These are phyloP conservation scores for Micrasema minimum DNA, from an alignment of 1,140 invertebrate species.

Conservation along the genomic window DNA sequence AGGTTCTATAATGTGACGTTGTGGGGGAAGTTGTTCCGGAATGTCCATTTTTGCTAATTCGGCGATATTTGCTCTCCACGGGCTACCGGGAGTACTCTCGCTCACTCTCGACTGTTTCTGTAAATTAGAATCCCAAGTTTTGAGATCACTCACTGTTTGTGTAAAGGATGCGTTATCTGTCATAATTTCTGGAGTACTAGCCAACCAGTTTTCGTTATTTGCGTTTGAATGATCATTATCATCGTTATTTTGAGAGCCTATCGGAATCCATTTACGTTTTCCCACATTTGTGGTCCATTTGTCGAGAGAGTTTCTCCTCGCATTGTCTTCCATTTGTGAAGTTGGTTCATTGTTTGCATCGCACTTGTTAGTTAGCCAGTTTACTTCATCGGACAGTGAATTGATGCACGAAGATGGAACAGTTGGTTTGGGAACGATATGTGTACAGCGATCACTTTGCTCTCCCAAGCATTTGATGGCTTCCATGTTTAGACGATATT, in stretches of 20 bases:
- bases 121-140: slow-evolving; percentile 43
- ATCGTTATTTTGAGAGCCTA: slow-evolving; percentile 44
- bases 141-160: slow-evolving; percentile 35
- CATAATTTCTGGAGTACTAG: slow-evolving; percentile 35
- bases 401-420: neutral
- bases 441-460: slow-evolving; percentile 39
- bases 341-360: slow-evolving; percentile 9
- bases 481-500: slow-evolving; percentile 48
- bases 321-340: slow-evolving; percentile 24
- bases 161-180: slow-evolving; percentile 40
- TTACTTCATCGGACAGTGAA: neutral
- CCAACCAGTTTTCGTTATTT: slow-evolving; percentile 37
- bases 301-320: slow-evolving; percentile 32
- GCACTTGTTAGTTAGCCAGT: slow-evolving; percentile 28
- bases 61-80: slow-evolving; percentile 38
- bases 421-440: slow-evolving; percentile 28
- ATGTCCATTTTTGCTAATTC: slow-evolving; percentile 37
- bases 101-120: slow-evolving; percentile 37
- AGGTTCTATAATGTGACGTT: slow-evolving; percentile 38
- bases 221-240: slow-evolving; percentile 29
- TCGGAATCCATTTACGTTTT: slow-evolving; percentile 51
- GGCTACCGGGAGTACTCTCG: slow-evolving; percentile 29
- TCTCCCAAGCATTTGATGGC: slow-evolving; percentile 41
- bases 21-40: slow-evolving; percentile 32
- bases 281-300: slow-evolving; percentile 43